Evolutionary conservation across 1,140 invertebrate species (phyloP), one percentile per base, ranked within the genome.

Genomic region (Bombus huntii): DNA sequence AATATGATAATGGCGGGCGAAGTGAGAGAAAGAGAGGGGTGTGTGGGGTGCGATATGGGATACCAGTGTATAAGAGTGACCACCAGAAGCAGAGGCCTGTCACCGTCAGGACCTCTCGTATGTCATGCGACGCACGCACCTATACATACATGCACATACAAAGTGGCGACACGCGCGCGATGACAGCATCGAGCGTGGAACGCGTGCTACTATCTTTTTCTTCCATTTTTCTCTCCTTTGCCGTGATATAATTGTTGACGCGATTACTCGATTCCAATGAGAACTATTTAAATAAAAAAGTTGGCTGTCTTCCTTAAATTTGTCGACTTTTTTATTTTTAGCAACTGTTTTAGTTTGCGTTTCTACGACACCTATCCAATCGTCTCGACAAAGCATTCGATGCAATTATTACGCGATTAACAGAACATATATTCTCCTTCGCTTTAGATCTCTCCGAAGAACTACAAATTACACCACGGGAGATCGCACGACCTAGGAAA

Each of bases 1-100:
- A 95, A 95, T 95, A 95, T 95, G 93, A 95, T 95, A 95, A 95
- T 95, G 91, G 92, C 92, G 91, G 91, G 85, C 90, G 65, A 91
- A 92, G 89, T 90, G 89, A 88, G 89, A 87, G 89, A 87, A 83
- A 87, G 83, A 86, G 85, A 79, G 81, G 76, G 86, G 75, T 12
- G 84, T 68, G 91, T 81, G 90, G 80, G 89, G 74, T 76, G 91
- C 91, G 91, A 93, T 91, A 89, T 92, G 91, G 92, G 88, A 93
- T 94, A 94, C 91, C 91, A 91, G 90, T 92, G 92, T 93, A 93
- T 93, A 94, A 94, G 93, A 94, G 93, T 94, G 94, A 94, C 94
- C 94, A 94, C 92, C 92, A 92, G 92, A 92, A 93, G 92, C 90
- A 91, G 91, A 88, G 91, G 89, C 92, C 94, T 94, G 94, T 94